phyloP scores from a whole-genome alignment of 2,113 vertebrate species.

The Oriolus oriolus region DNA sequence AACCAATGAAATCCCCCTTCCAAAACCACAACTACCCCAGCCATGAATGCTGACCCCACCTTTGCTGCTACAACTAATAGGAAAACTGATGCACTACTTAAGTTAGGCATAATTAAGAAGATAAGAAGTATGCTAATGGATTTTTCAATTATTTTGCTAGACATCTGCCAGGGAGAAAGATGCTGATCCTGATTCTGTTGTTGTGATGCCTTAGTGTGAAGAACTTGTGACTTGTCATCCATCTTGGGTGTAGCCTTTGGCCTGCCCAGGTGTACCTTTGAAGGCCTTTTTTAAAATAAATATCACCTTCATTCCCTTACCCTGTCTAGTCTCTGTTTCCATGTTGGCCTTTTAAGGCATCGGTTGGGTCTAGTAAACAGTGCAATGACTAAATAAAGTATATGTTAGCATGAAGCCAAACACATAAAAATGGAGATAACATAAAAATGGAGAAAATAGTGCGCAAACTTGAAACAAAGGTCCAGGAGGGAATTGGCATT shows the following conservation, averaged over 20 bases:
- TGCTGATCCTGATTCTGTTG: neutral
- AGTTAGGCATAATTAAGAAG: neutral
- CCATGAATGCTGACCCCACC: neutral
- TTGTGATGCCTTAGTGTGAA: too few relatives aligned
- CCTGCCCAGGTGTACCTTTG: too few relatives aligned
- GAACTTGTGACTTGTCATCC: too few relatives aligned
- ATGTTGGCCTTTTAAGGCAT: too few relatives aligned
- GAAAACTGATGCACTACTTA: neutral
- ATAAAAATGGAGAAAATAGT: neutral
- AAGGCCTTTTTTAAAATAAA: too few relatives aligned
- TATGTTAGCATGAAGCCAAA: neutral
- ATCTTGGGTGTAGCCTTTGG: too few relatives aligned
- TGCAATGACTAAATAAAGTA: neutral
- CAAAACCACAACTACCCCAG: neutral
- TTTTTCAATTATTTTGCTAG: neutral
- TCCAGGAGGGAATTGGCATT: neutral
- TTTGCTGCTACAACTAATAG: neutral
- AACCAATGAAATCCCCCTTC: neutral
- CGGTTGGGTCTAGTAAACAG: neutral
- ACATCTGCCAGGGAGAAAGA: neutral
- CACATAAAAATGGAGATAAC: neutral
- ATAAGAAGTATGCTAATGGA: neutral
- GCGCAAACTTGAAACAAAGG: neutral
- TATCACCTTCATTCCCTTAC: too few relatives aligned
- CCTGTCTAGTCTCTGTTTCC: too few relatives aligned